A percentile compares a stretch with the other conserved stretches of the same genome.
These are phyloP conservation scores for Chromis chromis DNA, from an alignment of 2,797 vertebrate species.

Conservation along the genomic window DNA sequence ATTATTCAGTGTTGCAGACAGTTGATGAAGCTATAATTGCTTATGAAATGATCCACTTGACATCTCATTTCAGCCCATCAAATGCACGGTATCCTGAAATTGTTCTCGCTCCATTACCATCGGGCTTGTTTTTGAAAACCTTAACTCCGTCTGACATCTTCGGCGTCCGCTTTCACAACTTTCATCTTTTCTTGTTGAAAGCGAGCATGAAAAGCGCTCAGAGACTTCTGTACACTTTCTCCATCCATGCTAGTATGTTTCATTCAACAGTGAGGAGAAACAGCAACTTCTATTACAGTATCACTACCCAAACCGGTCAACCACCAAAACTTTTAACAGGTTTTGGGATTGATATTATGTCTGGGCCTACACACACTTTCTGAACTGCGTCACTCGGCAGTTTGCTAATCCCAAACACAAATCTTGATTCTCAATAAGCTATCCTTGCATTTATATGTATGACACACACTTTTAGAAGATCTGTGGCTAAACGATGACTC, in stretches of 20 bases:
- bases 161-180: conserved; percentile 75
- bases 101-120: neutral
- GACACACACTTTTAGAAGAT: conserved; percentile 20
- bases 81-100: neutral
- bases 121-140: conserved; percentile 22
- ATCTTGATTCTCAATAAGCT: neutral
- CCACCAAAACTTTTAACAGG: conserved; percentile 64
- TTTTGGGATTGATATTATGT: conserved; percentile 33
- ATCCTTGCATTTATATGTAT: neutral
- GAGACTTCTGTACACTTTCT: conserved; percentile 72
- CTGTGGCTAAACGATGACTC: conserved; percentile 65
- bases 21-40: neutral
- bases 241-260: conserved; percentile 62
- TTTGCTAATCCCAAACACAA: conserved; percentile 9
- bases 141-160: conserved; percentile 15
- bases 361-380: neutral
- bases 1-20: neutral
- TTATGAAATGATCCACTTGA: neutral
- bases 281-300: conserved; percentile 72
- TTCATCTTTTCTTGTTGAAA: conserved; percentile 81
- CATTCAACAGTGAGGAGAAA: conserved; percentile 71
- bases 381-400: conserved; percentile 9
- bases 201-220: conserved; percentile 66
- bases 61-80: too few species aligned
- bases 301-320: conserved; percentile 78